Evolutionary conservation across 2,888 invertebrate genomes (phyloP).

Genomic region (Dicycla oo): DNA sequence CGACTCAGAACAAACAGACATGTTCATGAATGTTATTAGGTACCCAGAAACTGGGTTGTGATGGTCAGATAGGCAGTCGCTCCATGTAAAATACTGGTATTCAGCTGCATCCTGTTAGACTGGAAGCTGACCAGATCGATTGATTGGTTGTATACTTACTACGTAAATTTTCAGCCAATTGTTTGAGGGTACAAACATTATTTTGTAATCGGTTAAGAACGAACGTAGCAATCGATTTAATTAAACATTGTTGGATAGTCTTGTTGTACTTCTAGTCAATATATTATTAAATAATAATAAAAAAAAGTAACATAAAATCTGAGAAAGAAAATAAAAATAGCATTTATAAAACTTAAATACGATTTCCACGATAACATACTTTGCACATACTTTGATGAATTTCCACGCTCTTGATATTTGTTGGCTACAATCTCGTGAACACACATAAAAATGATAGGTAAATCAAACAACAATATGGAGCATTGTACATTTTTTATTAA

Average conservation of each 20-base stretch:
- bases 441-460: constrained; percentile 48
- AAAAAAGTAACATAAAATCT: background rate
- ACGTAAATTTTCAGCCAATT: background rate
- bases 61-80: too few species aligned
- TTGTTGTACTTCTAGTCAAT: background rate
- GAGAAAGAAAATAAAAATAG: background rate
- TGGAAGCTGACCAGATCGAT: too few species aligned
- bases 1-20: too few species aligned
- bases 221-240: background rate
- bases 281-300: background rate
- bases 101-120: too few species aligned
- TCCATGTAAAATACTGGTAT: too few species aligned
- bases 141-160: too few species aligned
- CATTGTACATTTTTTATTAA: constrained; percentile 41
- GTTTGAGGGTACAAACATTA: background rate
- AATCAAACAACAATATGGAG: constrained; percentile 53
- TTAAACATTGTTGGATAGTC: background rate
- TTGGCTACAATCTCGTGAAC: constrained; percentile 23
- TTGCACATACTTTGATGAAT: constrained; percentile 22
- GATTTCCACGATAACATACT: constrained; percentile 21
- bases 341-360: constrained; percentile 13
- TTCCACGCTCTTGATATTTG: constrained; percentile 24
- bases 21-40: too few species aligned
- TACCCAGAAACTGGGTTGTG: too few species aligned
- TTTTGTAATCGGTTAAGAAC: background rate